Base-by-base conservation (phyloP, 2,797 vertebrate species). In the Heterohyrax brucei region DNA sequence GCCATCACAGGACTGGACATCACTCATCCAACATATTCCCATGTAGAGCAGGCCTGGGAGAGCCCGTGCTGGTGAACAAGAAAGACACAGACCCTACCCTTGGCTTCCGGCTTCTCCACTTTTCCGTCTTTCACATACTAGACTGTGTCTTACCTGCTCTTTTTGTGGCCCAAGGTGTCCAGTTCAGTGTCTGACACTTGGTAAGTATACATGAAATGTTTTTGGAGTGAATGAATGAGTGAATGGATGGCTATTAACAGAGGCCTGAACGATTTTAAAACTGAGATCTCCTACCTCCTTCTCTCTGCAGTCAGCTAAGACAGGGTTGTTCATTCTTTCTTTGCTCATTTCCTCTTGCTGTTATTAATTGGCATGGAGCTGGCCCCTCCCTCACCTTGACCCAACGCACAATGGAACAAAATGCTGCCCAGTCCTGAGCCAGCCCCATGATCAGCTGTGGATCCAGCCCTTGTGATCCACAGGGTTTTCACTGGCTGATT, bases 21-120 rank as follows among this genome's bases (percentile, higher is more conserved):
- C 13, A 50, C 46, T 66, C 33, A 4, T 50, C 56, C 79, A n/a
- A 2, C 7, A 7, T 10, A 1, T 5, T 50, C 48, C n/a, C 56
- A 4, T 0, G 0, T 53, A 91, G 16, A 21, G 6, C 53, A 22
- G 14, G 12, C 33, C 24, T 22, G 13, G 79, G 28, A 53, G 48
- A 30, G 1, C 21, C n/a, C n/a, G 1, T 33, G 26, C 1, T 56
- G 1, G 30, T 7, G 14, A 62, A 10, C 9, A n/a, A 68, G 10
- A n/a, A 19, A 46, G n/a, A 46, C 16, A 10, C 0, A 19, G 62
- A 4, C 9, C 61, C 44, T 26, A 21, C 48, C 28, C 48, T 8
- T 4, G 59, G 1, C 0, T 13, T 64, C 76, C 62, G 18, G 9
- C 2, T 79, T 44, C 0, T 22, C 44, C 39, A 50, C 75, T 77